phyloP scores from a whole-genome alignment of 2,113 vertebrate genomes.

The Myocastor coypus region DNA sequence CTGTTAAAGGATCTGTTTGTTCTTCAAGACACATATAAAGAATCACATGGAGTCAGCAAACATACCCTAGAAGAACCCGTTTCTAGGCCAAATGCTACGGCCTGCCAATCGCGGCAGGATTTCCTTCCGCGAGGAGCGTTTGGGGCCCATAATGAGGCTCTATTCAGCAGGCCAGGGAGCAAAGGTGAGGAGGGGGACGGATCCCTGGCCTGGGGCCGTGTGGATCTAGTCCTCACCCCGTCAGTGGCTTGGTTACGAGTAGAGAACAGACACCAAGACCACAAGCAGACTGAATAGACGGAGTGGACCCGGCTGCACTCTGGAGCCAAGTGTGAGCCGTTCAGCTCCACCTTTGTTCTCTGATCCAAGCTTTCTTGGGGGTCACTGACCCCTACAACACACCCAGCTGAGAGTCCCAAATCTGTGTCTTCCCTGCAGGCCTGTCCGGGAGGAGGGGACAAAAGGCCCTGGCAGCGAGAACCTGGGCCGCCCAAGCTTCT shows the following conservation, averaged over 20 bases:
- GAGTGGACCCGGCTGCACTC: background rate
- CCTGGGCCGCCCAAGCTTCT: background rate
- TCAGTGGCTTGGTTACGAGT: slow-evolving; percentile 29
- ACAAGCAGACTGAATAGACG: slow-evolving; percentile 42
- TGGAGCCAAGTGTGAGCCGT: background rate
- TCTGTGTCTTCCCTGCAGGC: background rate
- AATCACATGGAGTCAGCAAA: slow-evolving; percentile 76
- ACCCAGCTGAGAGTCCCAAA: background rate
- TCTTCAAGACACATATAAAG: slow-evolving; percentile 77
- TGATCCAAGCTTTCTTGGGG: background rate
- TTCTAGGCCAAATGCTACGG: slow-evolving; percentile 67
- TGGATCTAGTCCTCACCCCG: background rate
- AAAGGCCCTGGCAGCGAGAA: background rate
- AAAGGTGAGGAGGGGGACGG: background rate
- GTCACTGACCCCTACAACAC: background rate
- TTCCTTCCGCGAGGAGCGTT: slow-evolving; percentile 15
- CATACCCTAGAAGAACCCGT: slow-evolving; percentile 42
- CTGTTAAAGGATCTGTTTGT: slow-evolving; percentile 81
- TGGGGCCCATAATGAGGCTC: slow-evolving; percentile 74
- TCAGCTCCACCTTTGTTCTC: background rate
- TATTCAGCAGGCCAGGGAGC: slow-evolving; percentile 82
- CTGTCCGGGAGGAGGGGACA: background rate
- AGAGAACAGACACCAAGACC: slow-evolving; percentile 60
- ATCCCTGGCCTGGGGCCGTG: background rate
- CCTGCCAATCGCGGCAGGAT: slow-evolving; percentile 75